Evolutionary conservation across 1,140 invertebrate genomes (phyloP), one percentile per base, ranked within the genome.

Genomic region (Ostrea edulis): DNA sequence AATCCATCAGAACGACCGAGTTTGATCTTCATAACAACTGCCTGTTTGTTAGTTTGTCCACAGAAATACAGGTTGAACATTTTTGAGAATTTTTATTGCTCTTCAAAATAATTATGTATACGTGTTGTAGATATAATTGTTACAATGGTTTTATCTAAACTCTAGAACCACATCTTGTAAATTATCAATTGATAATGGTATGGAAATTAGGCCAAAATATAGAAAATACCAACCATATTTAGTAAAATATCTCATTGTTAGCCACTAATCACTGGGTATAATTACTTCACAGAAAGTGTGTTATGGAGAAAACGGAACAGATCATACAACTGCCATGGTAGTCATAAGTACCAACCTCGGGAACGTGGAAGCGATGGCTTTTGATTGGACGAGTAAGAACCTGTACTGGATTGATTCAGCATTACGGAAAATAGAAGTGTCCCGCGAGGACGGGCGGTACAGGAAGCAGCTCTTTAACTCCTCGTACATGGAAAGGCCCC

Each of bases 381-480:
- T 87, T 86, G 93, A 94, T 86, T 94, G 93, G 93, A 92, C 92
- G 20, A 90, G 84, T 25, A 86, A 89, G 3, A 91, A 91, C 82
- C 84, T 94, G 9, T 94, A 92, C 89, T 94, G 92, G 93, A 87
- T 93, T 3, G 92, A 93, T 85, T 95, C 92, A 12, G 88, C 22
- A 5, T 58, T 58, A 9, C 84, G 89, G 29, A 90, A 58, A 91
- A 98, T 98, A 90, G 97, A 98, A 94, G 96, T 98, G 2, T 97
- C 98, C 1, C 95, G 97, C 62, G 97, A 96, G 0, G 96, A 98
- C 93, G 94, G 97, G 0, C 93, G 95, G 5, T 95, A 95, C 85
- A 62, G 93, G n/a, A 53, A 89, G 7, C 86, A 58, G 2, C 85
- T 94, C 51, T 88, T 93, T 44, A 89, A 85, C 51, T 52, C 25